Base-by-base conservation (phyloP, 2,113 vertebrate genomes). In the Gymnorhina tibicen region DNA sequence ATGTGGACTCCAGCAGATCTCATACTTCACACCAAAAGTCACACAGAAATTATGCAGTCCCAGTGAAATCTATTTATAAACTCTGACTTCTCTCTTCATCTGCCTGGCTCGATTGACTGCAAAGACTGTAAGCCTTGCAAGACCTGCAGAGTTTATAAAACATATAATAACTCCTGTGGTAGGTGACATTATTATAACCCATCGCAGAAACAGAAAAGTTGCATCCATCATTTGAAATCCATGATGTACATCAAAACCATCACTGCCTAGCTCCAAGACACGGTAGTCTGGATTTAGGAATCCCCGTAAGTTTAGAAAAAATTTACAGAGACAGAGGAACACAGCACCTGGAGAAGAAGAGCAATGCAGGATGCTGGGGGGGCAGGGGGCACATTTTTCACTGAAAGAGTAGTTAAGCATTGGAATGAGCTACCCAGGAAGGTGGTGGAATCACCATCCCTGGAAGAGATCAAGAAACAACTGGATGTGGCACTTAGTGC, bases 181-280 rank as follows among this genome's bases (percentile, higher is more conserved):
- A 83, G 81, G 69, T 80, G 83, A 83, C 85, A 93, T 92, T 85
- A 74, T 89, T 93, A 85, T 75, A 93, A 93, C 42, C 56, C 88
- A 67, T 91, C 74, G 76, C 44, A 90, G 67, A 78, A 93, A 64
- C 74, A 93, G 80, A 79, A 80, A 87, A 93, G 68, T 85, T 83
- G 49, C 58, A 93, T 92, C 86, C 78, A 88, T 95, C 79, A 95
- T 76, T 83, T 76, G 42, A 92, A 93, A 91, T 91, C 83, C 82
- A 53, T 81, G 83, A 88, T 0, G 6, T 63, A 70, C 79, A 78
- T 89, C 79, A 91, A 87, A 81, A 21, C 42, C 72, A 70, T 78
- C 64, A 55, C 30, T 35, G 41, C 44, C 35, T 35, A 63, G 21
- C 83, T 86, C 59, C 46, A 85, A 69, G 41, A 68, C 49, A 80